Evolutionary conservation across 2,797 vertebrate genomes (phyloP), one percentile per base, ranked within the genome.

Genomic region (Cyclura pinguis): DNA sequence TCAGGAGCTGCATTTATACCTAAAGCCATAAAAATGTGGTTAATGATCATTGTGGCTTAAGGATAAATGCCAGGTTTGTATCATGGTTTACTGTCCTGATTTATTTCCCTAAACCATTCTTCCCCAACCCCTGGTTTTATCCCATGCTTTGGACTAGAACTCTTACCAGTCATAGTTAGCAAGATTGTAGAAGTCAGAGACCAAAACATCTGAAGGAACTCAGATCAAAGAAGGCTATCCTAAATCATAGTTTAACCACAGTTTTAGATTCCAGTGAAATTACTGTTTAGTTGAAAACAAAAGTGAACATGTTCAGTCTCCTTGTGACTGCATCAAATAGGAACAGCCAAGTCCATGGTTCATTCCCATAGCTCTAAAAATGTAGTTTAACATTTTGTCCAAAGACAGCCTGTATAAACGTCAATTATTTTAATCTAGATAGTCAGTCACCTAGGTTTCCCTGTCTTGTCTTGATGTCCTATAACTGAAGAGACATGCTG

Each of bases 21-120:
- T 47, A 13, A 42, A 20, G 20, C 81, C 59, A 55, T 47, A 42
- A 72, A 80, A 88, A 47, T 72, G n/a, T 62, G 62, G 1, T 81
- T 72, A 16, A 55, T 72, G 6, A 55, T 52, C 4, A 81, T 22
- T 57, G 27, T 35, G 47, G n/a, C 35, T 69, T 88, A 55, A 6
- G 35, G 69, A 77, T 22, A 50, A 42, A 72, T 35, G n/a, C 29
- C 29, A 50, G 29, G 4, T 77, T 59, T 74, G 38, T 76, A 76
- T 27, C 55, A 62, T 62, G 38, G 50, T 47, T 14, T 57, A 22
- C 16, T 57, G 12, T 76, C 72, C 29, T 42, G 55, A 22, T 29
- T 77, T 86, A 29, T 86, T 86, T 77, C 55, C 24, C 16, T 62
- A 22, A 85, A 72, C 67, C n/a, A 72, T 29, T 47, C 64, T 85